Base-by-base conservation (phyloP, 2,888 invertebrate species). In the Xestia sexstrigata region DNA sequence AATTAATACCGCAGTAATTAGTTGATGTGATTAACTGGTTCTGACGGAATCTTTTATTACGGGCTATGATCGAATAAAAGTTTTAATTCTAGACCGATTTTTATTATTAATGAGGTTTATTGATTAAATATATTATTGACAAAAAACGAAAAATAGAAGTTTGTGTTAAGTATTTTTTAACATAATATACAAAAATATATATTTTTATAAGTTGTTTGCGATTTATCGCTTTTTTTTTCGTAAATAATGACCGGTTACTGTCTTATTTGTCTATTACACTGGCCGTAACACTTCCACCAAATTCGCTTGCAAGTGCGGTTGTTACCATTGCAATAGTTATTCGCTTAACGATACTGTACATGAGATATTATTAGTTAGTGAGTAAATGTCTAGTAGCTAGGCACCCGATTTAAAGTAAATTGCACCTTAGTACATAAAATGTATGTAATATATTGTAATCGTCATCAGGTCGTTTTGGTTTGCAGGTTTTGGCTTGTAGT, bases 361-460 rank as follows among this genome's bases (percentile, higher is more conserved):
- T 91, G 92, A 93, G 95, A 95, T 95, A 96, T 95, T 96, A 95
- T 91, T 94, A 94, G 92, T 86, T 92, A 92, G 91, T 87, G 88
- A 88, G 86, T 74, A 91, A 88, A 90, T 79, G 80, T 83, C 90
- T 90, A 89, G 87, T 90, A 89, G 82, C 80, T 84, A 84, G 87
- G 88, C 92, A 93, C 92, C 92, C 91, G 90, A 92, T 91, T 87
- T 88, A 82, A 92, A 89, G 85, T 92, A 91, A 91, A 91, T 89
- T 87, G 92, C 93, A 94, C 93, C 86, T 82, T 93, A 94, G 93
- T 90, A 91, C 89, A 89, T 92, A 92, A 84, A 84, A 87, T 83
- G 90, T 88, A 88, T 88, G 87, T 90, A 86, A 83, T 87, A 71
- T 78, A 76, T 82, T 52, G 68, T 83, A 89, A 85, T 83, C 81